Base-by-base conservation (phyloP, 2,113 vertebrate genomes). In the Oryzias curvinotus region DNA sequence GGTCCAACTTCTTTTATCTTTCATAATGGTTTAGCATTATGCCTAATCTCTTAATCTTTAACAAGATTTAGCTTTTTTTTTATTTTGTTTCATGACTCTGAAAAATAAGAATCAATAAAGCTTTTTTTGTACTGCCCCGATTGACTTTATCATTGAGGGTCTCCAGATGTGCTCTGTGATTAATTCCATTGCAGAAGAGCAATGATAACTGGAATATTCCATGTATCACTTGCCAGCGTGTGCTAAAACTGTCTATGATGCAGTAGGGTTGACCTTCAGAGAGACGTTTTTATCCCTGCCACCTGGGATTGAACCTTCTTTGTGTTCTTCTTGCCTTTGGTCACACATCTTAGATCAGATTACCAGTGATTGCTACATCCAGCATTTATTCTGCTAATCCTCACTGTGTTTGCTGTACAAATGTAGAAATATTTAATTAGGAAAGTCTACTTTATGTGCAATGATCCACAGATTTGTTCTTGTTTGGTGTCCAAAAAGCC, bases 131-230 rank as follows among this genome's bases (percentile, higher is more conserved):
- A 77, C 59, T 65, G 78, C 71, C 75, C 70, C 59, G 49, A 14
- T 73, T 66, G 59, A 57, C 67, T 72, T 77, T 78, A 86, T 84
- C 77, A 49, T 52, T 66, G 71, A 86, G 80, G 78, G 70, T 61
- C 78, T 86, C 86, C 86, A 90, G 88, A 88, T 87, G 81, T 85
- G 75, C 59, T 62, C 36, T 64, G 52, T 83, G 78, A 84, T 73
- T 71, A 72, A 77, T 57, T 71, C 65, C 58, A 52, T 77, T 57
- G 25, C 57, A 68, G 68, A 59, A 36, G 56, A 75, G 71, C 48
- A 47, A 48, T 42, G 77, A 78, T 79, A 84, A 62, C 62, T 78
- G 77, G 71, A 78, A 81, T 76, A 85, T 77, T 83, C 74, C 62
- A 68, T 59, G 71, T 56, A 73, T 78, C 26, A 58, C 67, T 71